Evolutionary conservation across 2,797 vertebrate species (phyloP).

Genomic region (Pangasius sanitwongsei): DNA sequence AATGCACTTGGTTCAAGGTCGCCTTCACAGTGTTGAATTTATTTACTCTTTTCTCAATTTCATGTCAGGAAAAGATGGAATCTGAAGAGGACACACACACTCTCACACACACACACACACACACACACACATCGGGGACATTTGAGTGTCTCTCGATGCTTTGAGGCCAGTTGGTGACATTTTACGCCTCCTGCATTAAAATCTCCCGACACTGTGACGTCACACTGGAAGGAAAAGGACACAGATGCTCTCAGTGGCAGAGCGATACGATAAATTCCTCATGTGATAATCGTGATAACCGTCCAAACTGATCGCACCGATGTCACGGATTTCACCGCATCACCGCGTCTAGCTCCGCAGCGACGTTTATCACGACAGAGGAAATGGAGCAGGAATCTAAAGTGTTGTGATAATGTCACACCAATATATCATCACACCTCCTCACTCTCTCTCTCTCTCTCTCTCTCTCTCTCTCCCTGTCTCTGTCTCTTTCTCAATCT

Average conservation of each 20-base stretch:
- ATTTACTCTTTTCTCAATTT: constrained; percentile 5
- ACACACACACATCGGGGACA: constrained; percentile 16
- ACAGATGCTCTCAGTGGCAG: neutral
- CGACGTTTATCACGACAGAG: neutral
- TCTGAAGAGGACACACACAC: neutral
- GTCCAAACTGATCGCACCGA: neutral
- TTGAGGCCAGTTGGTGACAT: constrained; percentile 59
- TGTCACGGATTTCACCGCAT: neutral
- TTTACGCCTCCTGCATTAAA: constrained; percentile 40
- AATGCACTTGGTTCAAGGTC: neutral
- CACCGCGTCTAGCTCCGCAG: neutral
- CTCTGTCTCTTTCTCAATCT: too few species aligned
- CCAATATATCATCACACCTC: neutral
- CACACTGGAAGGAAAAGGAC: constrained; percentile 17
- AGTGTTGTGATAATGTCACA: neutral
- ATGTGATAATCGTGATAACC: neutral
- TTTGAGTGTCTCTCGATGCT: constrained; percentile 36
- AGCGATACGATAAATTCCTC: neutral
- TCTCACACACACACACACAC: constrained; percentile 7
- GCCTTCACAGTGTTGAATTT: constrained; percentile 1
- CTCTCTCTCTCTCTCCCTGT: too few species aligned
- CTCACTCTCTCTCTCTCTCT: too few species aligned
- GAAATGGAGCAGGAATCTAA: neutral
- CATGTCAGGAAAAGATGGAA: neutral
- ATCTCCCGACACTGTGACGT: constrained; percentile 21